Evolutionary conservation across 2,113 vertebrate genomes (phyloP), one percentile per base, ranked within the genome.

Genomic region (Gulo gulo): DNA sequence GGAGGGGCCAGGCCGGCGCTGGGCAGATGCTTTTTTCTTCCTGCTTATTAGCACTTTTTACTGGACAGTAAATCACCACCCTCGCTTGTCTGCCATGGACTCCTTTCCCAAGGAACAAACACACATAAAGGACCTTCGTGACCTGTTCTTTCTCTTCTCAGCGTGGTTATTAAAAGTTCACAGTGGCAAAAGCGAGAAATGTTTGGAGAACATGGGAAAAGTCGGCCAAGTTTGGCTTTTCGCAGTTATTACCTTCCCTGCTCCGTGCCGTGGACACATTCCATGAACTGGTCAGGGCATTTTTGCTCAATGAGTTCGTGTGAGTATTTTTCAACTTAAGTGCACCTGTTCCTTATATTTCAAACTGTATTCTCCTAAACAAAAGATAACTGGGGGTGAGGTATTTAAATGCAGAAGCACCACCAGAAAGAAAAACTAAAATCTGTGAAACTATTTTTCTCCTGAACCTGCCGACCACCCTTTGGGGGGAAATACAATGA

Each of bases 1-100:
- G 4, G 31, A 84, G 78, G n/a, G 90, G 80, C 52, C 88, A 71
- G 74, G 21, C 24, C 24, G 85, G 42, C 6, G 0, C 21, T 21
- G 45, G 57, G n/a, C 52, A 34, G 61, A 3, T 13, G 9, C 59
- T 79, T 95, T 90, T 34, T 55, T n/a, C 45, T 63, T 78, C 24
- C 59, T 67, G 86, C 81, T 96, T 90, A 93, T 96, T 87, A 93
- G 88, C 39, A 74, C 82, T 57, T 76, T 74, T 50, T 93, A 71
- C 52, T 84, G 55, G 82, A n/a, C 8, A 76, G 65, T 87, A 90
- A 92, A 83, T 93, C 91, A 73, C 39, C 47, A 59, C 50, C 89
- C 88, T 57, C 12, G 11, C 26, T 67, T 13, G 31, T 42, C 36
- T 15, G 20, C 67, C 45, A 5, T 7, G 26, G 47, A 88, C 52